Conservation (phyloP, 2,888 invertebrate genomes). For the Atherix ibis region DNA sequence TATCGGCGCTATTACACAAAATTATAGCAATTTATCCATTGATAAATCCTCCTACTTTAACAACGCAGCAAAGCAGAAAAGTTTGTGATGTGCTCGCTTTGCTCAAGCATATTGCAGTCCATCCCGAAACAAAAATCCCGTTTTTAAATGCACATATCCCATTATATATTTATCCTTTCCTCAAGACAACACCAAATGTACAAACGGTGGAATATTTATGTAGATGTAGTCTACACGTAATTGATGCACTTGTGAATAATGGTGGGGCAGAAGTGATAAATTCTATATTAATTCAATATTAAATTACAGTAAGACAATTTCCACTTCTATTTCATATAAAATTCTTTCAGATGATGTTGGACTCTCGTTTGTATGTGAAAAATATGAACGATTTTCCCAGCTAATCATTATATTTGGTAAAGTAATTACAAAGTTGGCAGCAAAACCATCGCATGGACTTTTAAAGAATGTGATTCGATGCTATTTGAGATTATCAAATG, state of each 20-base stretch:
- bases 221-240: slow-evolving; percentile 96
- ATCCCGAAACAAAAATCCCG: slow-evolving; percentile 92
- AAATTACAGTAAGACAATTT: slow-evolving; percentile 97
- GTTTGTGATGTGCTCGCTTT: slow-evolving; percentile 97
- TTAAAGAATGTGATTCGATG: slow-evolving; percentile 97
- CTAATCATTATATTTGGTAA: slow-evolving; percentile 99
- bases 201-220: slow-evolving; percentile 96
- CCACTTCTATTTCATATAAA: slow-evolving; percentile 97
- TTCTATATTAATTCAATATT: slow-evolving; percentile 95
- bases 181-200: slow-evolving; percentile 97
- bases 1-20: slow-evolving; percentile 86
- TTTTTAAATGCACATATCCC: slow-evolving; percentile 96
- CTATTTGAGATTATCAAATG: slow-evolving; percentile 92
- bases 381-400: slow-evolving; percentile 98
- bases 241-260: slow-evolving; percentile 94
- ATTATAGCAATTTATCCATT: slow-evolving; percentile 98
- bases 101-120: slow-evolving; percentile 98
- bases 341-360: slow-evolving; percentile 96
- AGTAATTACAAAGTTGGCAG: slow-evolving; percentile 94
- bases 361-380: slow-evolving; percentile 95
- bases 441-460: slow-evolving; percentile 90
- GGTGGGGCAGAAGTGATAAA: slow-evolving; percentile 94
- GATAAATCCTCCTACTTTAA: slow-evolving; percentile 93
- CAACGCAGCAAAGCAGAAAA: slow-evolving; percentile 95
- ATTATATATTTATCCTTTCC: slow-evolving; percentile 92